These are phyloP conservation scores for Diachasmimorpha longicaudata DNA, from an alignment of 1,140 invertebrate species.

Conservation along the genomic window DNA sequence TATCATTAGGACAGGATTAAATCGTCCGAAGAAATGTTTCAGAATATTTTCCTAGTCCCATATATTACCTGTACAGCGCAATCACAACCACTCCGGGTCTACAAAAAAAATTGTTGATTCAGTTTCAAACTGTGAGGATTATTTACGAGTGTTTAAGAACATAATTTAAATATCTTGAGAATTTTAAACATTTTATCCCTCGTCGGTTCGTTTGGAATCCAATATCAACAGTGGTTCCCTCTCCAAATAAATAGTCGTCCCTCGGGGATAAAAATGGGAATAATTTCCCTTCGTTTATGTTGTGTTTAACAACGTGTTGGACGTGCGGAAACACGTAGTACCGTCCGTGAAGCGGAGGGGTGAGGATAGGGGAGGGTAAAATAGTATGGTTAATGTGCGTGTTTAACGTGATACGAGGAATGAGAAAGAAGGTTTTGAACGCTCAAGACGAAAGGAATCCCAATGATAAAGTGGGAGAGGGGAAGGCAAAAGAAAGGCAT, in stretches of 20 bases:
- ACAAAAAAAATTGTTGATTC: background rate
- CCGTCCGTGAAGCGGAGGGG: background rate
- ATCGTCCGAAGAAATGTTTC: too few relatives aligned
- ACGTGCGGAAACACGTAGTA: background rate
- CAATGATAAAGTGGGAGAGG: slow-evolving; percentile 12
- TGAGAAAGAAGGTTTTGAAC: background rate
- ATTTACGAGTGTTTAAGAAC: background rate
- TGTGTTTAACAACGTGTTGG: slow-evolving; percentile 8
- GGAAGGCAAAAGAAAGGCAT: slow-evolving; percentile 34
- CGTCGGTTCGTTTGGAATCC: background rate
- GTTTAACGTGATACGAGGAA: background rate
- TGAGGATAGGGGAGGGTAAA: background rate
- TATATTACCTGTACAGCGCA: too few relatives aligned
- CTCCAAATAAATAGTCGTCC: background rate
- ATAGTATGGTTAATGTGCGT: slow-evolving; percentile 1
- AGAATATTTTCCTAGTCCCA: too few relatives aligned
- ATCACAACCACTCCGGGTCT: too few relatives aligned
- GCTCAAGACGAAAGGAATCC: slow-evolving; percentile 4
- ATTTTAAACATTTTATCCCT: background rate
- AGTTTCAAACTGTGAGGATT: background rate
- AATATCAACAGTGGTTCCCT: background rate
- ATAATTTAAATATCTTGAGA: background rate
- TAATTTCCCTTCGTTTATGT: background rate
- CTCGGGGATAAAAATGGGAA: background rate
- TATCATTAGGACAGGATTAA: too few relatives aligned